Conservation (phyloP, 2,797 vertebrate genomes). For the Sternarchorhynchus goeldii region DNA sequence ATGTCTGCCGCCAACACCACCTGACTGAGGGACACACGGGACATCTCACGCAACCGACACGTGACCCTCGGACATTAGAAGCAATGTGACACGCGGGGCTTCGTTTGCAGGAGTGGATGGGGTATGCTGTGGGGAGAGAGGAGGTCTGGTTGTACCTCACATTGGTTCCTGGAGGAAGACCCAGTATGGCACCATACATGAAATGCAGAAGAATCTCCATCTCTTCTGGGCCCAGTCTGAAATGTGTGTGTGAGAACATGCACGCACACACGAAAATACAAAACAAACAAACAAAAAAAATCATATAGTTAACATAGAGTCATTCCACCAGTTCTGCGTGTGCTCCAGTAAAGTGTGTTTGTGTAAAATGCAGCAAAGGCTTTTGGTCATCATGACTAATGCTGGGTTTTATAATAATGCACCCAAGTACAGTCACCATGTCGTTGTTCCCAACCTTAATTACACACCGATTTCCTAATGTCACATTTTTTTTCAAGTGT, state of each 20-base stretch:
- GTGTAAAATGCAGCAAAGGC: too few species aligned
- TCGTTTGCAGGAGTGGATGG: neutral
- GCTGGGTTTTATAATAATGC: too few species aligned
- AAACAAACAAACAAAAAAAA: conserved; percentile 11
- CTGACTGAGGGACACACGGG: conserved; percentile 71
- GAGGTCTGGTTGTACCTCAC: conserved; percentile 78
- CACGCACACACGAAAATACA: conserved; percentile 10
- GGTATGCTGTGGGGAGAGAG: neutral
- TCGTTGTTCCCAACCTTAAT: too few species aligned
- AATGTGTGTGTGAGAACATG: neutral
- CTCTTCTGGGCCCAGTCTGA: conserved; percentile 84
- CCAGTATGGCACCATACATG: conserved; percentile 90
- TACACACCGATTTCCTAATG: too few species aligned
- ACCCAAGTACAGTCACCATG: too few species aligned
- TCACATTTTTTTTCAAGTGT: too few species aligned
- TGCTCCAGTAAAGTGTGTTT: too few species aligned
- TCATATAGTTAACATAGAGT: neutral
- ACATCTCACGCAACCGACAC: conserved; percentile 21
- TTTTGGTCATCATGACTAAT: too few species aligned
- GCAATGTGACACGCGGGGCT: too few species aligned
- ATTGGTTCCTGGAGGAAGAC: conserved; percentile 84
- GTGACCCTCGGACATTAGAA: conserved; percentile 34
- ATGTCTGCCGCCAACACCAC: conserved; percentile 90
- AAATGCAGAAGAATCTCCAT: conserved; percentile 90
- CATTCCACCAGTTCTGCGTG: neutral